Evolutionary conservation across 1,140 invertebrate genomes (phyloP).

Genomic region (Cepaea nemoralis): DNA sequence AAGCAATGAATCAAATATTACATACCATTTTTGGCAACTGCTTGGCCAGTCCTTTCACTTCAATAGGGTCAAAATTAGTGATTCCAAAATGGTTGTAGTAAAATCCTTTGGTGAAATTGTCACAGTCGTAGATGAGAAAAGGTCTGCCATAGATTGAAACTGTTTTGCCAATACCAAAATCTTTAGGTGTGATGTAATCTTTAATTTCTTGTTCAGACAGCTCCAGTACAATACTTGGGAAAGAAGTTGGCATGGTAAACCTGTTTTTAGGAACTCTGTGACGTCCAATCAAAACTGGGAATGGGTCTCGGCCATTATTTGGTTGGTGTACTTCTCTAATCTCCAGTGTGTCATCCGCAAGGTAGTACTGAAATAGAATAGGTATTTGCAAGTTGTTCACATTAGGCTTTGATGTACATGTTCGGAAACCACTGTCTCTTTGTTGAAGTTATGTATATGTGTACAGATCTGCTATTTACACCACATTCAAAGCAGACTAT

Average conservation of each 20-base stretch:
- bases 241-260: slow-evolving; percentile 78
- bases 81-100: slow-evolving; percentile 79
- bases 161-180: slow-evolving; percentile 84
- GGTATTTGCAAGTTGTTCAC: too few relatives aligned
- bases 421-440: too few relatives aligned
- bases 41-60: slow-evolving; percentile 60
- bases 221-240: slow-evolving; percentile 74
- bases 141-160: slow-evolving; percentile 85
- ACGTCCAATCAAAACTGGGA: slow-evolving; percentile 80
- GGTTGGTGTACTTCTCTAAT: slow-evolving; percentile 80
- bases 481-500: too few relatives aligned
- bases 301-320: slow-evolving; percentile 82
- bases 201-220: slow-evolving; percentile 78
- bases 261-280: slow-evolving; percentile 85
- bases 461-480: too few relatives aligned
- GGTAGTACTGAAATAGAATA: slow-evolving; percentile 78
- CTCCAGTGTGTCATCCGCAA: slow-evolving; percentile 84
- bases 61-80: slow-evolving; percentile 71
- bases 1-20: too few relatives aligned
- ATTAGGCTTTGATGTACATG: too few relatives aligned
- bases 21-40: slow-evolving; percentile 69
- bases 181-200: slow-evolving; percentile 82
- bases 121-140: slow-evolving; percentile 85
- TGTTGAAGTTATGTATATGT: too few relatives aligned
- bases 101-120: slow-evolving; percentile 84